Evolutionary conservation across 92 coral and sea anemone species (phyloP), one percentile per base, ranked within the genome.

Genomic region (Heliopora coerulea): DNA sequence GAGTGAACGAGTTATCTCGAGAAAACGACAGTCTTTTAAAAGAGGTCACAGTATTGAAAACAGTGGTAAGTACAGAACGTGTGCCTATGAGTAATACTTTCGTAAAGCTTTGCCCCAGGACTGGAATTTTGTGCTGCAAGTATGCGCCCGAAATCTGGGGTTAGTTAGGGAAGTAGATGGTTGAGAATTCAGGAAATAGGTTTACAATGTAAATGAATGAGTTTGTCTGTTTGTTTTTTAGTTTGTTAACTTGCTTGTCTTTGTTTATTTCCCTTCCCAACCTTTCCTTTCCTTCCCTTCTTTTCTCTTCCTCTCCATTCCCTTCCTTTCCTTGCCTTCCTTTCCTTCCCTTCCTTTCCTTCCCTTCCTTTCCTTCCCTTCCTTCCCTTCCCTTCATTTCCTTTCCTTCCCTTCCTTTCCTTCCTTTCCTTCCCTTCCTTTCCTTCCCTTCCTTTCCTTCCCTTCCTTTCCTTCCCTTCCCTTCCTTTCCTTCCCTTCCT

Each of bases 1-100:
- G 90, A 48, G 89, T 93, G 46, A 96, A 89, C 56, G 96, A 93
- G 39, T 73, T 93, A 62, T 83, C 88, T 32, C 98, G 88, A 56
- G 93, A 89, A 5, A 93, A 93, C 49, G 88, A 91, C 39, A 73
- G 79, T 21, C 86, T 89, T 73, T 79, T 83, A 31, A 88, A 87
- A 26, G 98, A 91, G 52, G 83, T 93, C 61, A 93, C 87, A 34
- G 85, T 80, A 17, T 83, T 93, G 27, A 91, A 89, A 35, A 68
- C 87, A 63, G 82, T 83, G 95, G 98, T 91, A 59, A 75, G 90
- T 3, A 79, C 7, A 15, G n/a, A n/a, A n/a, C n/a, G n/a, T n/a
- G n/a, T n/a, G n/a, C n/a, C n/a, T n/a, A n/a, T n/a, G n/a, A n/a
- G n/a, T n/a, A n/a, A n/a, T n/a, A n/a, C n/a, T n/a, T n/a, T n/a